Base-by-base conservation (phyloP, 1,140 invertebrate genomes). In the Glossosoma conforme region DNA sequence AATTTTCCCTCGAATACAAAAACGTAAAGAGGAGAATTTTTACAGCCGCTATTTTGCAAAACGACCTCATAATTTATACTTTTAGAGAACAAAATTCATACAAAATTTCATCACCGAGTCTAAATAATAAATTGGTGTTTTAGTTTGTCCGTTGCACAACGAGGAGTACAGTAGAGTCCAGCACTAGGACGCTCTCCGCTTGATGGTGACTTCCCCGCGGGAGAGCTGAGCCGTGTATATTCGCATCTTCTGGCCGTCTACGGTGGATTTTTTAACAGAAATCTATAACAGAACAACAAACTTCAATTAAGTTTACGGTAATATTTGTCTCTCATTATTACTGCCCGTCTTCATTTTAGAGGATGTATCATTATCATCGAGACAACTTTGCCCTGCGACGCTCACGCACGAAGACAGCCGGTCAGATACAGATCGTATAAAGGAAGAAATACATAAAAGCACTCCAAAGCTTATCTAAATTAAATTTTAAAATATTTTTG, bases 201-300 rank as follows among this genome's bases (percentile, higher is more conserved):
- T 91, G 60, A 97, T 85, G 5, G 85, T 84, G 65, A 91, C 84
- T 75, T 92, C 94, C 10, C 92, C 92, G 62, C 89, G 84, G 45
- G 86, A 85, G 54, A 97, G 66, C 61, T 93, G 87, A 6, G 84
- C 82, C 42, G 89, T 77, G 63, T 84, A 89, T 65, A 97, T 91
- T 62, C 86, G 79, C 93, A 77, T 75, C 93, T 92, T 44, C 72
- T 78, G 9, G 53, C 57, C 43, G 18, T 84, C 83, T 60, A 94
- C 86, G 13, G 82, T 79, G 1, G 82, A 80, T 69, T 91, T 92
- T 61, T 93, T 89, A 2, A 97, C 87, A 82, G 85, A 93, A 62
- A 97, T 86, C 91, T 94, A 69, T 14, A 81, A 54, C 63, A 65
- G 49, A 61, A 28, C 42, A 38, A 49, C 14, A 17, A 44, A 48